These are phyloP conservation scores for Hemaris fuciformis DNA, from an alignment of 2,888 invertebrate species.

Conservation along the genomic window DNA sequence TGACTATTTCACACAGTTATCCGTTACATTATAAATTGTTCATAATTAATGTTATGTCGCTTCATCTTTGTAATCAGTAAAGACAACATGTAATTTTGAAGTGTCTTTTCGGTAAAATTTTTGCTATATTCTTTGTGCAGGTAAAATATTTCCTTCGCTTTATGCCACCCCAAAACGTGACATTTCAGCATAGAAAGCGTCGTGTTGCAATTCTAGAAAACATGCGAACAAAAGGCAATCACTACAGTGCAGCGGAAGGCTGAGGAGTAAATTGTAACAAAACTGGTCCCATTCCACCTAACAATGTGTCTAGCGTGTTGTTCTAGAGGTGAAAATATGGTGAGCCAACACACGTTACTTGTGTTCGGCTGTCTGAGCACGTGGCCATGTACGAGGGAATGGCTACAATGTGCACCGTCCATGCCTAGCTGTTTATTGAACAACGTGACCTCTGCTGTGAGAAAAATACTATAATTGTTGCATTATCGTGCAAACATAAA, in stretches of 20 bases:
- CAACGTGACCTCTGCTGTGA: neutral
- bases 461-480: neutral
- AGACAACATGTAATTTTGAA: neutral
- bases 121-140: neutral
- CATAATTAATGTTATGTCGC: neutral
- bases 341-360: neutral
- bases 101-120: neutral
- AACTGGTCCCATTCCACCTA: neutral
- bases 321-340: neutral
- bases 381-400: neutral
- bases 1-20: slow-evolving; percentile 5
- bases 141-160: neutral
- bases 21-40: neutral
- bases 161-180: slow-evolving; percentile 22
- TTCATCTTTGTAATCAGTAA: neutral
- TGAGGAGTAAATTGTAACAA: slow-evolving; percentile 4
- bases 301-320: neutral
- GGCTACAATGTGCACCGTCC: neutral
- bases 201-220: slow-evolving; percentile 22
- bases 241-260: slow-evolving; percentile 15
- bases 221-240: slow-evolving; percentile 21
- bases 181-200: slow-evolving; percentile 22
- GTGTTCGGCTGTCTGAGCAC: neutral
- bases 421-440: neutral
- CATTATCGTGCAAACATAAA: too few species aligned